Conservation (phyloP, 1,140 invertebrate species). For the Pseudomyrmex pallidus region DNA sequence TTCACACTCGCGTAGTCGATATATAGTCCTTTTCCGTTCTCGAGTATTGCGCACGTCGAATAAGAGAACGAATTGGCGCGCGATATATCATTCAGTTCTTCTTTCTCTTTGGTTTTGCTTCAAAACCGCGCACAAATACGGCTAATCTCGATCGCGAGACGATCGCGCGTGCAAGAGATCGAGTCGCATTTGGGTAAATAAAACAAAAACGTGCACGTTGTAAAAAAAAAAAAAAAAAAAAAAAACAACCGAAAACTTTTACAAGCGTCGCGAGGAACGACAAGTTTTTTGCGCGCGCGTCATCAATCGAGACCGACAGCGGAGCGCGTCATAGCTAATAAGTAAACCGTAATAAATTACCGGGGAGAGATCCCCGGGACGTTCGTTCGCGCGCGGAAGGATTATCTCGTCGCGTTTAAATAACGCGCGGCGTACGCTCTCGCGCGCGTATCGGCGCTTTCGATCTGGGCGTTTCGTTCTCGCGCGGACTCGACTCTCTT, state of each 20-base stretch:
- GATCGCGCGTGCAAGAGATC: slow-evolving; percentile 30
- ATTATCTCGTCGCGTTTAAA: slow-evolving; percentile 57
- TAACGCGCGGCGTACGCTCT: slow-evolving; percentile 34
- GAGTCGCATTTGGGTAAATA: neutral
- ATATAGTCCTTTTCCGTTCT: slow-evolving; percentile 63
- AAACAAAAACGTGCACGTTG: neutral
- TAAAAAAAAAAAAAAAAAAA: neutral
- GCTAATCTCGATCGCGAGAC: slow-evolving; percentile 11
- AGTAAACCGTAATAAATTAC: slow-evolving; percentile 60
- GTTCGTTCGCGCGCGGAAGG: slow-evolving; percentile 42
- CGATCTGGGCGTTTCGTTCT: slow-evolving; percentile 31
- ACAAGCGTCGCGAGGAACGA: neutral
- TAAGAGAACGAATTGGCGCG: slow-evolving; percentile 54
- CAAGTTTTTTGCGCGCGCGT: neutral
- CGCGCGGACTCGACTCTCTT: slow-evolving; percentile 52
- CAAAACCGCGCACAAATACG: neutral
- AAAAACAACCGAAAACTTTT: slow-evolving; percentile 3
- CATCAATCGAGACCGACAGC: slow-evolving; percentile 29
- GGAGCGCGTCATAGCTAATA: slow-evolving; percentile 37
- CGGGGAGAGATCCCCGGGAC: slow-evolving; percentile 15
- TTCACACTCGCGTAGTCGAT: slow-evolving; percentile 68
- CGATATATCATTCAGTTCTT: slow-evolving; percentile 10
- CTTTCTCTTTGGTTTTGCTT: neutral
- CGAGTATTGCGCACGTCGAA: slow-evolving; percentile 65
- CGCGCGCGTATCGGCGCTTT: slow-evolving; percentile 47